A percentile compares a stretch with the other conserved stretches of the same genome.
These are phyloP conservation scores for Callyntrura guangdongensis DNA, from an alignment of 2,888 invertebrate species.

Conservation along the genomic window DNA sequence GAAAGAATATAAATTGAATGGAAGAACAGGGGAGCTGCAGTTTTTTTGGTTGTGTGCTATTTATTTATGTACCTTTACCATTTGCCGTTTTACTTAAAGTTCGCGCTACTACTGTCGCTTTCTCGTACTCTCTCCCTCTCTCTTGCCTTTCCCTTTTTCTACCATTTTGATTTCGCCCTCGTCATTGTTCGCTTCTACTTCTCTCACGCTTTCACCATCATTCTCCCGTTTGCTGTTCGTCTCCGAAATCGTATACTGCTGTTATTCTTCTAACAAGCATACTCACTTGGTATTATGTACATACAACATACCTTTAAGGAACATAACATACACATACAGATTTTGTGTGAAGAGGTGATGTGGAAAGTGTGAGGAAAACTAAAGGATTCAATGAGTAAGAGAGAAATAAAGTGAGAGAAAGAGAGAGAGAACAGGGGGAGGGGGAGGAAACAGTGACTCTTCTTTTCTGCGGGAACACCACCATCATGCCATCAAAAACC, in stretches of 20 bases:
- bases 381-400: neutral
- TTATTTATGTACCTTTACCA: constrained; percentile 25
- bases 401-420: no score
- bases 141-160: constrained; percentile 5
- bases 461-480: neutral
- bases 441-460: constrained; percentile 1
- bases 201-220: constrained; percentile 30
- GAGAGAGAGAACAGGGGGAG: no score
- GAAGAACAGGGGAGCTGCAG: neutral
- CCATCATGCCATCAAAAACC: constrained; percentile 45
- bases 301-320: neutral
- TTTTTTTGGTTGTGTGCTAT: constrained; percentile 1
- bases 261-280: neutral
- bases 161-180: constrained; percentile 38
- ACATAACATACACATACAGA: neutral
- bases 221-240: neutral
- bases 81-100: neutral
- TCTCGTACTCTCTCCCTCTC: neutral
- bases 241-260: no score
- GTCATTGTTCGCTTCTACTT: constrained; percentile 9
- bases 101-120: neutral
- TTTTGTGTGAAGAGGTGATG: constrained; percentile 10
- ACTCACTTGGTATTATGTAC: neutral
- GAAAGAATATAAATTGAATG: constrained; percentile 26
- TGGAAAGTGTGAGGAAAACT: constrained; percentile 14